These are phyloP conservation scores for Teleiodes luculella DNA, from an alignment of 2,888 invertebrate species.

Conservation along the genomic window DNA sequence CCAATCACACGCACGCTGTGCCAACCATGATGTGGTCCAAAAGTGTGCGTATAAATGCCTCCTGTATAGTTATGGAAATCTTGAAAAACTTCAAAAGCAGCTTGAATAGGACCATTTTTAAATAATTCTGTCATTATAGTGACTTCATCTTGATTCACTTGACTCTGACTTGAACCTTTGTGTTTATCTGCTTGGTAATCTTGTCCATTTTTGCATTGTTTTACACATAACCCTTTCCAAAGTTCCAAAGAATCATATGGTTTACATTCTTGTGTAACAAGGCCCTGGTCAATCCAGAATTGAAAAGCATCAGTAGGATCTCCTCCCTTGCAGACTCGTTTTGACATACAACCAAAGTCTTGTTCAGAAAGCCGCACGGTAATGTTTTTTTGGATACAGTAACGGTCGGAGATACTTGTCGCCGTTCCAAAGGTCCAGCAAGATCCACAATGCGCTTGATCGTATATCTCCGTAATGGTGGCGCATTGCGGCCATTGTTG, in stretches of 20 bases:
- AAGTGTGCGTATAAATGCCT: slow-evolving; percentile 79
- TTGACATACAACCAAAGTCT: slow-evolving; percentile 83
- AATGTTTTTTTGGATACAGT: slow-evolving; percentile 85
- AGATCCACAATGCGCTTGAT: slow-evolving; percentile 84
- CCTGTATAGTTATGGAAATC: slow-evolving; percentile 87
- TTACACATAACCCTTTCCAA: slow-evolving; percentile 84
- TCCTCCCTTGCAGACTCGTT: slow-evolving; percentile 85
- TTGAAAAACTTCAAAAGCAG: slow-evolving; percentile 85
- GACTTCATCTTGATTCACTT: slow-evolving; percentile 64
- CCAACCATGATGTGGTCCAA: slow-evolving; percentile 82
- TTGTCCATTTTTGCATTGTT: slow-evolving; percentile 69
- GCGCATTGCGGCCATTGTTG: not conserved
- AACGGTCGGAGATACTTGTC: slow-evolving; percentile 88
- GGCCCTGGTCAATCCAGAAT: slow-evolving; percentile 85
- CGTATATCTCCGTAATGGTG: not conserved
- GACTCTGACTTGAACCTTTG: slow-evolving; percentile 79
- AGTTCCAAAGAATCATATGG: slow-evolving; percentile 84
- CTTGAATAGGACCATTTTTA: slow-evolving; percentile 88
- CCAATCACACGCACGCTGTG: slow-evolving; percentile 89
- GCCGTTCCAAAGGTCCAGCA: slow-evolving; percentile 92
- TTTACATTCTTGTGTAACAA: slow-evolving; percentile 89
- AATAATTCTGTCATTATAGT: slow-evolving; percentile 86
- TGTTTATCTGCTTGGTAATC: slow-evolving; percentile 84
- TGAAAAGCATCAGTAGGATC: slow-evolving; percentile 83
- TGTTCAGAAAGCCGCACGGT: slow-evolving; percentile 82